Base-by-base conservation (phyloP, 2,113 vertebrate genomes). In the Rhynchomys soricoides region DNA sequence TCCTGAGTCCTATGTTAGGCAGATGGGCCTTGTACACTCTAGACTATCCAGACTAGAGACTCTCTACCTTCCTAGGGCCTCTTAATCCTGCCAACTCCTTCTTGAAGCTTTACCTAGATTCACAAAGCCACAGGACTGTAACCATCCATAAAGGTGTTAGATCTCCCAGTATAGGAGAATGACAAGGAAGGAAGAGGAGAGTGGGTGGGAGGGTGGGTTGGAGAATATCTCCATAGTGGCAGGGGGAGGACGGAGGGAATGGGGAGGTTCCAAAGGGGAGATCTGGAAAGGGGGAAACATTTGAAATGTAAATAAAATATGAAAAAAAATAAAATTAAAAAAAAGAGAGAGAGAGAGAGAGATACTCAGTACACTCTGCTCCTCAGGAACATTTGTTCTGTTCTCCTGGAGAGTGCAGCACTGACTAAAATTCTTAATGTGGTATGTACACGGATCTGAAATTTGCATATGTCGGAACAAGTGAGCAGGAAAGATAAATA, bases 281-380 rank as follows among this genome's bases (percentile, higher is more conserved):
- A n/a, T n/a, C n/a, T n/a, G n/a, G n/a, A n/a, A n/a, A n/a, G n/a
- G n/a, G n/a, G n/a, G n/a, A n/a, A n/a, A n/a, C n/a, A n/a, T n/a
- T n/a, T n/a, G n/a, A n/a, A n/a, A n/a, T n/a, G n/a, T n/a, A n/a
- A n/a, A n/a, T n/a, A n/a, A n/a, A n/a, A n/a, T n/a, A n/a, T n/a
- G n/a, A n/a, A n/a, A n/a, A n/a, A n/a, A n/a, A n/a, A n/a, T n/a
- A n/a, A n/a, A n/a, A n/a, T n/a, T n/a, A n/a, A n/a, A n/a, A n/a
- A n/a, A n/a, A n/a, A n/a, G n/a, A n/a, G n/a, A n/a, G n/a, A n/a
- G n/a, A n/a, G n/a, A n/a, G n/a, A n/a, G n/a, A n/a, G 16, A 45
- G 0, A 70, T 52, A 6, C 21, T 8, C 8, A 17, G 29, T 1
- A 48, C 7, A 3, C 15, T 43, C 59, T 15, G 19, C 11, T 45